Percentiles rank a stretch among this genome's conserved stretches.
phyloP scores from a whole-genome alignment of 2,888 invertebrate species.

The Stenodema calcarata region DNA sequence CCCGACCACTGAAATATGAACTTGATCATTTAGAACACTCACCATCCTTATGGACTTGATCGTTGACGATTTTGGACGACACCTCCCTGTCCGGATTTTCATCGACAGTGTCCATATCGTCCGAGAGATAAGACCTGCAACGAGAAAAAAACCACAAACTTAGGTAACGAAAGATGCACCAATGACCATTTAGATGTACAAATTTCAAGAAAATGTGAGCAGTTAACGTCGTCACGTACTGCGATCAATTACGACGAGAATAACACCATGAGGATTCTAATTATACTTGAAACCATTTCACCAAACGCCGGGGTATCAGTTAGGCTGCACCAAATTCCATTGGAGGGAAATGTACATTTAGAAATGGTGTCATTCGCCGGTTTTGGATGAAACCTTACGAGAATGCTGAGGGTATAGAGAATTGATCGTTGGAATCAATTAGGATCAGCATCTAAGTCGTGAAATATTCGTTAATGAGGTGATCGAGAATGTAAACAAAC shows the following conservation, averaged over 20 bases:
- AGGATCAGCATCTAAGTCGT: not conserved
- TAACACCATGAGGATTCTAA: too few species aligned
- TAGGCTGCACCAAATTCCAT: too few species aligned
- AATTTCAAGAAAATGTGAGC: too few species aligned
- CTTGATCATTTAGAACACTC: too few species aligned
- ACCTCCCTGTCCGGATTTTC: slow-evolving; percentile 12
- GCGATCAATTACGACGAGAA: too few species aligned
- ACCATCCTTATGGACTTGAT: slow-evolving; percentile 34
- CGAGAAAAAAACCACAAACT: not conserved
- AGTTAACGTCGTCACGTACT: too few species aligned
- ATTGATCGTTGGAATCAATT: not conserved
- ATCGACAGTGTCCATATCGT: slow-evolving; percentile 28
- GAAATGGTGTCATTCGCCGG: not conserved
- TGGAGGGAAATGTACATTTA: too few species aligned
- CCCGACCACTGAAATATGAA: too few species aligned
- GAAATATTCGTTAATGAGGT: not conserved
- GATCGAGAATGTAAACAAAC: not conserved
- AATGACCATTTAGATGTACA: too few species aligned
- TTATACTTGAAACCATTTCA: too few species aligned
- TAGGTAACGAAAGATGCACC: too few species aligned
- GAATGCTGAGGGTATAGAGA: not conserved
- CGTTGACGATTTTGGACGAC: slow-evolving; percentile 14
- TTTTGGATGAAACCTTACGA: not conserved
- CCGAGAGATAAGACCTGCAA: not conserved
- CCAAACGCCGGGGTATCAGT: too few species aligned